phyloP scores from a whole-genome alignment of 1,140 invertebrate species.

The Hycleus cichorii region DNA sequence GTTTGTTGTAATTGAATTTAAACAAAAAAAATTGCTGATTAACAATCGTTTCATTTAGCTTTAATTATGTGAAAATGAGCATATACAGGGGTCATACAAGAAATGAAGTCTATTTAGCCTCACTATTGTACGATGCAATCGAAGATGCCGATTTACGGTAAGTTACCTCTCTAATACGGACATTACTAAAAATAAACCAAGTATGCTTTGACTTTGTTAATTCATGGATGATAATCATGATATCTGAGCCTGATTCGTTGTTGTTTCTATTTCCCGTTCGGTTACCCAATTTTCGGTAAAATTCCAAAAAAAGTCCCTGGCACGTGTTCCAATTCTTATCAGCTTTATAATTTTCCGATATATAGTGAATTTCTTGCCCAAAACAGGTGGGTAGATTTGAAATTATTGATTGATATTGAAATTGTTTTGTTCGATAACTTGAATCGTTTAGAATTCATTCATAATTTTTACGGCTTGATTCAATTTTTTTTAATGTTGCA shows the following conservation, averaged over 20 bases:
- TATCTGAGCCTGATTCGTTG: not conserved
- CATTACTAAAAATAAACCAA: not conserved
- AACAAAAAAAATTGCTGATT: not conserved
- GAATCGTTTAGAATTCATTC: too few relatives aligned
- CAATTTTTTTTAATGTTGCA: too few relatives aligned
- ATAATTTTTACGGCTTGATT: too few relatives aligned
- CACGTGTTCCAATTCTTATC: too few relatives aligned
- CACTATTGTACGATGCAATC: constrained; percentile 37
- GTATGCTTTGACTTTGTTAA: not conserved
- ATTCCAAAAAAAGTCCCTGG: not conserved
- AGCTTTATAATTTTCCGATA: too few relatives aligned
- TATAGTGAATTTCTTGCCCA: too few relatives aligned
- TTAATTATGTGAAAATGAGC: constrained; percentile 27
- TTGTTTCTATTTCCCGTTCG: too few relatives aligned
- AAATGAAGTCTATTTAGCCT: constrained; percentile 36
- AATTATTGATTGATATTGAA: too few relatives aligned
- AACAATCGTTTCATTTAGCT: not conserved
- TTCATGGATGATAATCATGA: not conserved
- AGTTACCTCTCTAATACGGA: constrained; percentile 8
- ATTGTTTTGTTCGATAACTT: too few relatives aligned
- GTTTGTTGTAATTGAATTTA: too few relatives aligned
- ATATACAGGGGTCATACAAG: constrained; percentile 23
- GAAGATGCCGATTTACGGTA: constrained; percentile 35
- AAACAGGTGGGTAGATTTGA: too few relatives aligned
- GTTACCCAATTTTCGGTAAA: too few relatives aligned